A percentile compares a stretch with the other conserved stretches of the same genome.
Evolutionary conservation across 2,797 vertebrate genomes (phyloP).

Genomic region (Manis crassicaudata): DNA sequence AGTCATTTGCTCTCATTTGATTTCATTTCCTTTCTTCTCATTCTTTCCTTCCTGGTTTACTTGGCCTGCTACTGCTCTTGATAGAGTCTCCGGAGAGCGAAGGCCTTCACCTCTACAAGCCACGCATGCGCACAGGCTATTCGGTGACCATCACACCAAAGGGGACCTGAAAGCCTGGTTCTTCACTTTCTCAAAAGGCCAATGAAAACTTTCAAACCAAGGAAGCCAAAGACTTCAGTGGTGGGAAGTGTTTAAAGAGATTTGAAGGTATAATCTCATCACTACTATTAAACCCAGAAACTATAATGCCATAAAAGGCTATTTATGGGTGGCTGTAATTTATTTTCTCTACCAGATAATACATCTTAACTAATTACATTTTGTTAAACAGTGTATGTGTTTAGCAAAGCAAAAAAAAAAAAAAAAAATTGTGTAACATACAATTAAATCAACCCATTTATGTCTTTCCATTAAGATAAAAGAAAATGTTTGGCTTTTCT

Average conservation of each 20-base stretch:
- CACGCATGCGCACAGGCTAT: fast-evolving
- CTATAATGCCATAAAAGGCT: neutral
- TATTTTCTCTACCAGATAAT: neutral
- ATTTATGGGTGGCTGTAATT: neutral
- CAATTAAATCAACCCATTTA: neutral
- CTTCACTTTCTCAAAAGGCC: neutral
- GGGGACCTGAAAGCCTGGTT: neutral
- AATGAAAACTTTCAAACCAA: neutral
- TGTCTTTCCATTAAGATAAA: neutral
- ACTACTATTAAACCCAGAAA: neutral
- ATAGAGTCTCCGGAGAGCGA: neutral
- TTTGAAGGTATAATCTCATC: neutral
- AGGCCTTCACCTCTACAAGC: no score
- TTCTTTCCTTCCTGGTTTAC: neutral
- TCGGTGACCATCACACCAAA: fast-evolving
- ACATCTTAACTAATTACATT: neutral
- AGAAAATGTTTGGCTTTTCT: neutral
- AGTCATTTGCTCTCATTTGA: no score
- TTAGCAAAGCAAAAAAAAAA: neutral
- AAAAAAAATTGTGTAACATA: neutral
- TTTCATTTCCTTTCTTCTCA: neutral
- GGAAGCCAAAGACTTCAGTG: neutral
- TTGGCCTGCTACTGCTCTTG: neutral
- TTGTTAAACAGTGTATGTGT: neutral
- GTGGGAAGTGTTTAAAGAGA: neutral